Conservation (phyloP, 2,888 invertebrate genomes). For the Zaprionus bogoriensis region DNA sequence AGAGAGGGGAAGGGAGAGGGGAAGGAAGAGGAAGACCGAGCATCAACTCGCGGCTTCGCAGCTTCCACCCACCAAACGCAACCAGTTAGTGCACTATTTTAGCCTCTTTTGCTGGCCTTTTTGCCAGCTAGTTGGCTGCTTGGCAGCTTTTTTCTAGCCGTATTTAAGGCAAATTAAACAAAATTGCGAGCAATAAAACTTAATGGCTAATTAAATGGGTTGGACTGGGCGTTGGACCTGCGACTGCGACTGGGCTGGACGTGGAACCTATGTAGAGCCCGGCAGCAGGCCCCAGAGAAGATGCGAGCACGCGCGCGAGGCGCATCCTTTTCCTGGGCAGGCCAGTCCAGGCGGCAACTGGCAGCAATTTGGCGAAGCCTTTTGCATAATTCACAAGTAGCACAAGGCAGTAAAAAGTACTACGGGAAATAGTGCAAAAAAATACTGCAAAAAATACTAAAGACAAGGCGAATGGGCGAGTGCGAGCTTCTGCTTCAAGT, state of each 20-base stretch:
- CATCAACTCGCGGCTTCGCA: constrained; percentile 19
- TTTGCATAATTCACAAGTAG: constrained; percentile 78
- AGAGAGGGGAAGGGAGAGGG: not conserved
- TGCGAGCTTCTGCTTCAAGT: constrained; percentile 10
- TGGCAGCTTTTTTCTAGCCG: constrained; percentile 49
- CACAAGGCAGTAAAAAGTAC: constrained; percentile 40
- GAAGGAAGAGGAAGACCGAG: not conserved
- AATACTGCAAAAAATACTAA: constrained; percentile 16
- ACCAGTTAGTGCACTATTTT: constrained; percentile 42
- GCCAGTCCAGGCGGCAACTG: constrained; percentile 55
- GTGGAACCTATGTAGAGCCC: too few relatives aligned
- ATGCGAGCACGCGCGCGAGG: too few relatives aligned
- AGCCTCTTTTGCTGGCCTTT: constrained; percentile 28
- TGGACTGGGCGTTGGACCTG: constrained; percentile 57
- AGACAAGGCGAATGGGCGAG: constrained; percentile 21
- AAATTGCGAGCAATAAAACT: constrained; percentile 78
- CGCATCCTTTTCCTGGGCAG: constrained; percentile 42
- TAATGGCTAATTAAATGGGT: constrained; percentile 77
- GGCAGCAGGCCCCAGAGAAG: too few relatives aligned
- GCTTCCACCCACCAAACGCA: constrained; percentile 52
- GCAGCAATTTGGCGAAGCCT: constrained; percentile 67
- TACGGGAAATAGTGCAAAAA: constrained; percentile 11
- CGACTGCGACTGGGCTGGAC: constrained; percentile 18
- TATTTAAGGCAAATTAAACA: constrained; percentile 78
- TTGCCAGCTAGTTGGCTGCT: constrained; percentile 31